A percentile compares a stretch with the other conserved stretches of the same genome.
These are phyloP conservation scores for Sphaeridia pumilis DNA, from an alignment of 2,888 invertebrate species.

Conservation along the genomic window DNA sequence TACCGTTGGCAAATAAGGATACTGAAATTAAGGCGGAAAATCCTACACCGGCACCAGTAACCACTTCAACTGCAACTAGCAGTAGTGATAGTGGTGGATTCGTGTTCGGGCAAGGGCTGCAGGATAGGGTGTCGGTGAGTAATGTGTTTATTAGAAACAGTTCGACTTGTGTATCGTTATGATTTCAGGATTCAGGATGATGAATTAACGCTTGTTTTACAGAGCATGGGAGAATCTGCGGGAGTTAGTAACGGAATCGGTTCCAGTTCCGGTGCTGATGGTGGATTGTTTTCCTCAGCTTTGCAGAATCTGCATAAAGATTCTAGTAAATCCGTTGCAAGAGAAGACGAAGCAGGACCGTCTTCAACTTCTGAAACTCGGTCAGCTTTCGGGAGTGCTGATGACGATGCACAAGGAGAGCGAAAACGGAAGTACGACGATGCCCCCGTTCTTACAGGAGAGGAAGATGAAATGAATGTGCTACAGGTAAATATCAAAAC, in stretches of 20 bases:
- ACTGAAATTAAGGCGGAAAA: background rate
- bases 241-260: no score
- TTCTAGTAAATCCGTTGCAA: background rate
- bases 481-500: conserved; percentile 53
- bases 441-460: conserved; percentile 53
- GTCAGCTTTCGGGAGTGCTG: conserved; percentile 1
- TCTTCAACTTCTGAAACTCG: background rate
- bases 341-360: background rate
- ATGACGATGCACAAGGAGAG: conserved; percentile 1
- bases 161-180: no score
- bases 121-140: conserved; percentile 15
- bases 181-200: no score
- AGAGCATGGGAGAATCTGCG: no score
- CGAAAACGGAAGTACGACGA: conserved; percentile 23
- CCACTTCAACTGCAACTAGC: background rate
- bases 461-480: conserved; percentile 85
- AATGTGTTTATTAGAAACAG: no score
- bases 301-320: conserved; percentile 10
- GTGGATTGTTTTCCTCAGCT: conserved; percentile 12
- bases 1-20: conserved; percentile 12
- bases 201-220: no score
- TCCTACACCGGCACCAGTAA: background rate
- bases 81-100: conserved; percentile 7
- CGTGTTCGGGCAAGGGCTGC: conserved; percentile 23
- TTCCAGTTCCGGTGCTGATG: background rate